Base-by-base conservation (phyloP, 1,140 invertebrate genomes). In the Tetragnatha versicolor region DNA sequence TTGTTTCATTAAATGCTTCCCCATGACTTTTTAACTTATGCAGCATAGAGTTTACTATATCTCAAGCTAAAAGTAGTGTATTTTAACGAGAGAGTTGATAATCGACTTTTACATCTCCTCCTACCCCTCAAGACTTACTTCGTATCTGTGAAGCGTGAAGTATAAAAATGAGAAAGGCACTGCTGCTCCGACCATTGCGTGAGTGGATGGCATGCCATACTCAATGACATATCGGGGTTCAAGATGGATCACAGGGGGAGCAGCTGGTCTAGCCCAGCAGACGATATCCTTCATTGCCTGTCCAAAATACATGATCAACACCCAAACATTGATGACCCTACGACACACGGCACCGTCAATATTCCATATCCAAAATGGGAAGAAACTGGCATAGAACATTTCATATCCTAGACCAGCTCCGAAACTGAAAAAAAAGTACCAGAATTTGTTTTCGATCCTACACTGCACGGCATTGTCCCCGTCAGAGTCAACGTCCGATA, bases 171-270 rank as follows among this genome's bases (percentile, higher is more conserved):
- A 92, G 84, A 94, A 93, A 53, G 94, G 94, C 82, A 97, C 92
- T 0, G 92, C 91, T 22, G 94, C 89, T 3, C 91, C 93, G 51
- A 95, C 92, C 93, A 96, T 95, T 3, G 95, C 94, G 88, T 97
- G 95, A 2, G 94, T 96, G 3, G 94, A 96, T 12, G 94, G 94
- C 93, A 97, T 95, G 29, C 94, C 94, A 88, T 95, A 97, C 85
- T 97, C 94, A 79, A 93, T 85, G 0, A 91, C 90, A 92, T 92
- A 96, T 88, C 93, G 96, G 27, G 89, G 89, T 85, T 96, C 94
- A 17, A 97, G 85, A 82, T 92, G 89, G 61, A 92, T 88, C 7
- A 93, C 94, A 2, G 94, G 94, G 60, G 93, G 93, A 80, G 88
- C 90, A 0, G 90, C 87, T 0, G 95, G 95, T 81, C 95, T 88